These are phyloP conservation scores for Resseliella maxima DNA, from an alignment of 2,888 invertebrate genomes.

Conservation along the genomic window DNA sequence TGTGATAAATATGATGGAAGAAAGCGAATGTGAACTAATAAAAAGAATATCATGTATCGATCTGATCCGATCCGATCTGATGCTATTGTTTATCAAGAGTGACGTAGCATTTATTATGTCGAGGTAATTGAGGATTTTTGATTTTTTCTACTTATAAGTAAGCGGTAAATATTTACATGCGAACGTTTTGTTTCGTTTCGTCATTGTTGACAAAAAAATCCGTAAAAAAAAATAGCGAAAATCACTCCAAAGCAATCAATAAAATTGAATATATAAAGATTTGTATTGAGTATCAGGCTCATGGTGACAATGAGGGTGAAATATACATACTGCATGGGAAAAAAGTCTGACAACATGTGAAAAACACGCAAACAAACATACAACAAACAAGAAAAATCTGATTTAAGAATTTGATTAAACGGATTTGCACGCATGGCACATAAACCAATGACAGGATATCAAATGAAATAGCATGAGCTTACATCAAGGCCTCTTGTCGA, in stretches of 20 bases:
- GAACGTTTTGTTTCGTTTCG: not conserved
- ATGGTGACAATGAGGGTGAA: not conserved
- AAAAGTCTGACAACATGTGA: not conserved
- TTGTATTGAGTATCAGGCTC: constrained; percentile 5
- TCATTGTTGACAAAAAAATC: not conserved
- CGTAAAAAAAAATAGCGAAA: not conserved
- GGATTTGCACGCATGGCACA: constrained; percentile 8
- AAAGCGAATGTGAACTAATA: not conserved
- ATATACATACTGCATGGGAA: not conserved
- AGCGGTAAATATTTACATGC: constrained; percentile 14
- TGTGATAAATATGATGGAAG: not conserved
- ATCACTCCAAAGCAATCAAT: constrained; percentile 21
- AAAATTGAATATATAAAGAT: not conserved
- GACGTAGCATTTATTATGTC: not conserved
- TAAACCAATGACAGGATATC: not conserved
- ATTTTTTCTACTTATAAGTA: not conserved
- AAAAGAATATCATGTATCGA: not conserved
- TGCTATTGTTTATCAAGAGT: constrained; percentile 16
- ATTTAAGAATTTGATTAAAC: constrained; percentile 20
- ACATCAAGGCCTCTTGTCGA: not conserved
- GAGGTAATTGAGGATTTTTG: constrained; percentile 3
- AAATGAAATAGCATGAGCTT: not conserved
- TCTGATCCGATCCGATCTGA: not conserved
- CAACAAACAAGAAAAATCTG: not conserved
- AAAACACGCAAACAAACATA: not conserved